Percentiles rank a stretch among this genome's conserved stretches.
These are phyloP conservation scores for Zalophus californianus DNA, from an alignment of 2,797 vertebrate genomes.

Conservation along the genomic window DNA sequence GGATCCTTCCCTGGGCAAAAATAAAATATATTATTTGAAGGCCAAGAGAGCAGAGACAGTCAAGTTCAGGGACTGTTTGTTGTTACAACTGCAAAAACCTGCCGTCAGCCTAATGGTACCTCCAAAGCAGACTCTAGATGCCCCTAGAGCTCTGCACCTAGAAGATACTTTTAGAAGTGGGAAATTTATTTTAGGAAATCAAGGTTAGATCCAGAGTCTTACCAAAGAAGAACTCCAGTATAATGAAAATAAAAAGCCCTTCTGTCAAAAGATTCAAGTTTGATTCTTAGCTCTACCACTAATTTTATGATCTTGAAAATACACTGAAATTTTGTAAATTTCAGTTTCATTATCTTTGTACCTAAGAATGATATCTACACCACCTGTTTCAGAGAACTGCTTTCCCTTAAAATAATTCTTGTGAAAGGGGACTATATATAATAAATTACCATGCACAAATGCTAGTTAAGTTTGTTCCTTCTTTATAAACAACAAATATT, in stretches of 20 bases:
- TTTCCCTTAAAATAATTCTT: conserved; percentile 39
- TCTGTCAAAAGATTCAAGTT: neutral
- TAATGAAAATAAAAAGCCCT: neutral
- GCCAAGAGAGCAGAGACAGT: neutral
- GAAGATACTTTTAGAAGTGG: neutral
- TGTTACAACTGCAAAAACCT: neutral
- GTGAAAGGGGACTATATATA: neutral
- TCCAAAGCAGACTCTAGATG: neutral
- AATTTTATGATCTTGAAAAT: neutral
- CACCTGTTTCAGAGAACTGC: neutral
- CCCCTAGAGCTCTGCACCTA: neutral
- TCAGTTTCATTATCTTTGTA: neutral
- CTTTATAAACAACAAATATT: conserved; percentile 35
- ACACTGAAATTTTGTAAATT: neutral
- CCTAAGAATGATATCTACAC: neutral
- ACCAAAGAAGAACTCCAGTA: neutral
- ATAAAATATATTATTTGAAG: conserved; percentile 29
- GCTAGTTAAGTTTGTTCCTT: neutral
- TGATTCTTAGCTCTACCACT: neutral
- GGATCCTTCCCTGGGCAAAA: conserved; percentile 8
- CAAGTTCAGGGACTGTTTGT: neutral
- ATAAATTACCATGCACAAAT: neutral
- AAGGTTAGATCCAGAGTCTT: neutral
- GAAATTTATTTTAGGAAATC: neutral
- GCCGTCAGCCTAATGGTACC: neutral